Evolutionary conservation across 2,888 invertebrate genomes (phyloP), one percentile per base, ranked within the genome.

Genomic region (Synanthedon andrenaeformis): DNA sequence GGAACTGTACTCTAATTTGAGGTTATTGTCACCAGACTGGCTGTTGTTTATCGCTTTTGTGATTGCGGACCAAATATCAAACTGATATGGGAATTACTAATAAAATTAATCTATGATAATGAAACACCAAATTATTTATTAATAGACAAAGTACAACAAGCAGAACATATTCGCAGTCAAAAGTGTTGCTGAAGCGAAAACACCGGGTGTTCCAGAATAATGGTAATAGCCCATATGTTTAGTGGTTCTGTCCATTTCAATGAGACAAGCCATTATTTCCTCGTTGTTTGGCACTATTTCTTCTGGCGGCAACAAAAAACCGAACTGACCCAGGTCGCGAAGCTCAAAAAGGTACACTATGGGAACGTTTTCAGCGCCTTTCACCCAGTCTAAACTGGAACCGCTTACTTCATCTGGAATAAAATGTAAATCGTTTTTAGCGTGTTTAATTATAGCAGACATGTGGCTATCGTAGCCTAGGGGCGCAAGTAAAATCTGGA

Each of bases 281-380:
- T 78, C 73, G 51, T 74, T 76, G 41, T 84, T 83, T 0, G 82
- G 82, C 41, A 84, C 69, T 51, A 91, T 90, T 56, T 87, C 76
- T 0, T 73, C 72, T 1, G 83, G 57, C 0, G 90, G 90, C 3
- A 91, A 71, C 2, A 89, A 62, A 69, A 91, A 91, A 0, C 91
- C 91, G 57, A 76, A 81, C 5, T 64, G 58, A 0, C 90, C 90
- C 0, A 72, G 70, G 62, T 91, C 91, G n/a, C 90, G 67, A 1
- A 91, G 75, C 63, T 91, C 91, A 48, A 90, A 85, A 0, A 90
- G 86, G 61, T 84, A 89, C 0, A 89, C 74, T 53, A 90, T 86
- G 0, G 89, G 89, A 1, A 90, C 73, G 1, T 88, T 79, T 1
- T 82, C 81, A 0, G 71, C 76, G 0, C 87, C 89, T 62, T 90